Conservation (phyloP, 1,140 invertebrate genomes). For the Hyles euphorbiae region DNA sequence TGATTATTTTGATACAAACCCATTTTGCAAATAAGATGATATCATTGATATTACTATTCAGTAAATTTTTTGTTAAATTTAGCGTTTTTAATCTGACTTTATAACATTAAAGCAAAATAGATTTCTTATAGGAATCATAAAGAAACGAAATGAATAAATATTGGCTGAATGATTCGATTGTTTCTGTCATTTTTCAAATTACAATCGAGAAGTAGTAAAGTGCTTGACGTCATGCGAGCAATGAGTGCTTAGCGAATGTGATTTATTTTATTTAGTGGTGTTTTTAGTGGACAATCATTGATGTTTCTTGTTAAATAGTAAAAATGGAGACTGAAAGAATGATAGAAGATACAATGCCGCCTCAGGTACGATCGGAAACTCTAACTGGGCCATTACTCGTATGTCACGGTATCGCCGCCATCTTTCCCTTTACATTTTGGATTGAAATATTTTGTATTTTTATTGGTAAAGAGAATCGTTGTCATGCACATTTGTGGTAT, state of each 20-base stretch:
- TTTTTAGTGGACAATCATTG: slow-evolving; percentile 59
- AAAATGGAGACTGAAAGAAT: slow-evolving; percentile 73
- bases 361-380: slow-evolving; percentile 54
- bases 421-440: slow-evolving; percentile 49
- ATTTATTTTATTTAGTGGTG: slow-evolving; percentile 53
- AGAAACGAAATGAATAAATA: too few relatives aligned
- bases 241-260: slow-evolving; percentile 62
- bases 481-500: neutral
- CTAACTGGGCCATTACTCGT: slow-evolving; percentile 51
- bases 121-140: too few relatives aligned
- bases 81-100: too few relatives aligned
- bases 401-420: slow-evolving; percentile 67
- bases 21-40: too few relatives aligned
- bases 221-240: slow-evolving; percentile 69
- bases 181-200: slow-evolving; percentile 5
- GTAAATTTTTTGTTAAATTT: too few relatives aligned
- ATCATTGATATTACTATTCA: too few relatives aligned
- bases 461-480: slow-evolving; percentile 8
- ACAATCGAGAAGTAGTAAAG: slow-evolving; percentile 22
- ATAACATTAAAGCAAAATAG: too few relatives aligned
- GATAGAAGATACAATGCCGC: slow-evolving; percentile 67
- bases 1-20: too few relatives aligned
- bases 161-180: slow-evolving; percentile 5
- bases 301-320: slow-evolving; percentile 68
- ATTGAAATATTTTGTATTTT: slow-evolving; percentile 41